Base-by-base conservation (phyloP, 2,113 vertebrate species). In the Pavo muticus region DNA sequence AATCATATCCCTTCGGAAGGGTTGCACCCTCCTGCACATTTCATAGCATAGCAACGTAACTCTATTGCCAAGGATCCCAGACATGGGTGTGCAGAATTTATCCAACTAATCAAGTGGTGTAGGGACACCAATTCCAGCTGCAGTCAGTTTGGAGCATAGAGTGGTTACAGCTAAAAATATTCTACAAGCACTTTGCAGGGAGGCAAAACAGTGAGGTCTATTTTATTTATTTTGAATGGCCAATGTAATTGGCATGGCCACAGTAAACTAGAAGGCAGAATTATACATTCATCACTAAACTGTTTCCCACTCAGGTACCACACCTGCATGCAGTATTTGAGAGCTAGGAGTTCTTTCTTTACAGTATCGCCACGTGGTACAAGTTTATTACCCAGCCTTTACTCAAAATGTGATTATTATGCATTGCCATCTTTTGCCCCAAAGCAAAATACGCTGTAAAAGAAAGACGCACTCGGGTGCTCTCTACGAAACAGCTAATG, bases 11-110 rank as follows among this genome's bases (percentile, higher is more conserved):
- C 90, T 91, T 72, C 70, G 5, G 3, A 70, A 91, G 74, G 14
- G 1, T 75, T 86, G 93, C 78, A 74, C 85, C 72, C 90, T 97
- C 87, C 90, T 0, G 69, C 84, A 71, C 91, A 57, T 95, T 90
- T 91, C 82, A 89, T 32, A 97, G 90, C 95, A 91, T 96, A 97
- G 95, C 93, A 97, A 96, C 87, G 3, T 94, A 91, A 94, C 87
- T 92, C 84, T 83, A 95, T 97, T 96, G 92, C 93, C 93, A 95
- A 94, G 94, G 94, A 96, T 95, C 91, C 96, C 87, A 97, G 90
- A 90, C 79, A 77, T 64, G 74, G 39, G 74, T 42, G 0, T 96
- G 90, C 90, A 93, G 93, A 95, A 95, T 94, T 92, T 70, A 96
- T 95, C 90, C 85, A 83, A 82, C 84, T 91, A 80, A 86, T 91